Conservation (phyloP, 2,797 vertebrate species). For the Enteromius trimaculatus region DNA sequence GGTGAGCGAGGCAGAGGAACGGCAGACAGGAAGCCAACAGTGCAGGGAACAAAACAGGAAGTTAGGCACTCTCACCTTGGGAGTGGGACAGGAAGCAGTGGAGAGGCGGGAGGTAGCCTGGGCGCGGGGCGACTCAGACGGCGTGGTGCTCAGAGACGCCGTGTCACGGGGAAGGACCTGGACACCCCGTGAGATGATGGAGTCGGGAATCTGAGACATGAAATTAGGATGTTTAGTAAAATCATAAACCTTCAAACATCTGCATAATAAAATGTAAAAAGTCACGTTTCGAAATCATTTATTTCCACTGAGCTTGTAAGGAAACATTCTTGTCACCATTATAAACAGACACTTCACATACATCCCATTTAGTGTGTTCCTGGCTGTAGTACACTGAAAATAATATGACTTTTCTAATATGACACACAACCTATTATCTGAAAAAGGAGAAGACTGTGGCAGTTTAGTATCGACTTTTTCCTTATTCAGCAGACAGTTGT, state of each 20-base stretch:
- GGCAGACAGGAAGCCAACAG: constrained; percentile 41
- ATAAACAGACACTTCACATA: background rate
- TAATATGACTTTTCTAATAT: background rate
- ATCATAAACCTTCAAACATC: background rate
- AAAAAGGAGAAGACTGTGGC: background rate
- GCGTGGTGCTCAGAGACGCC: constrained; percentile 97
- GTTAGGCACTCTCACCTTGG: constrained; percentile 88
- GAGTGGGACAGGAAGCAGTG: constrained; percentile 98
- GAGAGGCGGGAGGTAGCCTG: constrained; percentile 98
- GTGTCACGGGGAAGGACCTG: constrained; percentile 98
- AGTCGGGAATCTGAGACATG: constrained; percentile 91
- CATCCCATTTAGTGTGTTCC: background rate
- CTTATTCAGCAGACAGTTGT: background rate
- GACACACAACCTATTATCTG: background rate
- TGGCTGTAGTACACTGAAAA: too few species aligned
- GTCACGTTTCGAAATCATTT: background rate
- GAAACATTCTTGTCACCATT: background rate
- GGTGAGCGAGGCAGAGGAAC: constrained; percentile 19
- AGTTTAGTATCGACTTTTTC: background rate
- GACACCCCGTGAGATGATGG: constrained; percentile 97
- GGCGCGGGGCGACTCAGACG: constrained; percentile 96
- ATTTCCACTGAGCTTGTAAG: background rate
- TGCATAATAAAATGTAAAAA: background rate
- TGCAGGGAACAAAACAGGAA: constrained; percentile 28
- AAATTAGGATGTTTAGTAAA: background rate